Conservation (phyloP, 2,113 vertebrate species). For the Nannospalax galili region DNA sequence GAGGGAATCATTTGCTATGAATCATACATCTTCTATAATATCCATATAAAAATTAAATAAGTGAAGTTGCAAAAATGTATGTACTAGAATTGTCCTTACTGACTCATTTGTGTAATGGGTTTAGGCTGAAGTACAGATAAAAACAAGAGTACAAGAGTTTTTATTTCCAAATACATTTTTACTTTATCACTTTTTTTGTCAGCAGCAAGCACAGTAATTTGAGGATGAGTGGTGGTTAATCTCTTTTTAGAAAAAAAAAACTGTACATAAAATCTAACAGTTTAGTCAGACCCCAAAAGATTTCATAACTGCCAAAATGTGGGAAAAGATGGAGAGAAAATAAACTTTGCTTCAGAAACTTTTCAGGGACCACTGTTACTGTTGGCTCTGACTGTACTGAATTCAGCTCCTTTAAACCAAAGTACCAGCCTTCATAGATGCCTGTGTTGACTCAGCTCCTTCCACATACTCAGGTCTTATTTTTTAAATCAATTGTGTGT, state of each 20-base stretch:
- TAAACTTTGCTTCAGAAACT: background rate
- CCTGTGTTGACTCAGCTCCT: background rate
- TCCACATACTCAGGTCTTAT: background rate
- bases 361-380: background rate
- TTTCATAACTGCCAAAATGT: background rate
- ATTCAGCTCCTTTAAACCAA: background rate
- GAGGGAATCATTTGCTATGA: background rate
- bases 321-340: background rate
- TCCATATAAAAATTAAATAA: background rate
- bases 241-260: slow-evolving; percentile 14
- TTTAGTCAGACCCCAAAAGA: background rate
- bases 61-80: background rate
- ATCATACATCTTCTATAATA: background rate
- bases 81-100: background rate
- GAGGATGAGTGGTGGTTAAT: too few relatives aligned
- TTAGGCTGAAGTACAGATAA: background rate
- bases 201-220: background rate
- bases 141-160: background rate
- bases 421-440: fast-evolving
- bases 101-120: background rate
- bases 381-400: background rate
- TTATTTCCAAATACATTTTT: background rate
- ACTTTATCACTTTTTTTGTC: background rate
- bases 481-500: background rate
- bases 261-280: background rate